Evolutionary conservation across 1,140 invertebrate genomes (phyloP).

Genomic region (Cheumatopsyche charites): DNA sequence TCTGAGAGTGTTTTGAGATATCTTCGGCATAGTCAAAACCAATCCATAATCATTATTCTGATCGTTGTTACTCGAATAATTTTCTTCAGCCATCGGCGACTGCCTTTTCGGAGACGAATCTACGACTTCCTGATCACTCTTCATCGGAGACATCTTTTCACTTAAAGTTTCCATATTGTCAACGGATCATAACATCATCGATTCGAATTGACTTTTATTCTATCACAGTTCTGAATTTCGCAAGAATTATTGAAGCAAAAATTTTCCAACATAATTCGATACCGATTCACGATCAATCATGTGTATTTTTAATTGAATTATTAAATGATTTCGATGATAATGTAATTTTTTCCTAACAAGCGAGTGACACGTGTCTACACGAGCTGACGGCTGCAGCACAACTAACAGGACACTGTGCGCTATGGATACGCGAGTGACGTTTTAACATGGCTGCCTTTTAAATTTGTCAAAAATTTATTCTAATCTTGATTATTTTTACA

Average conservation of each 20-base stretch:
- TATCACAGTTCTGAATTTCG: no score
- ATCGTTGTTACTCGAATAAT: background rate
- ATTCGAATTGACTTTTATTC: no score
- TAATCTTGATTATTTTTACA: no score
- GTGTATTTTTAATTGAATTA: background rate
- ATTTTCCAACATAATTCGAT: no score
- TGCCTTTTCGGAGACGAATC: background rate
- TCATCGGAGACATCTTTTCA: constrained; percentile 24
- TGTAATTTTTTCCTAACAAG: background rate
- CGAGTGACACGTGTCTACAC: background rate
- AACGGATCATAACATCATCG: background rate
- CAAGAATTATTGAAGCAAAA: no score
- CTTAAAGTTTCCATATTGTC: constrained; percentile 21
- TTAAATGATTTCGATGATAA: background rate
- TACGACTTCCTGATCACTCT: background rate
- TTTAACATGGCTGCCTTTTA: constrained; percentile 22
- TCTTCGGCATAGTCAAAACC: constrained; percentile 24
- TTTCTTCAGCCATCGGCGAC: constrained; percentile 15
- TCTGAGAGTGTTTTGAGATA: constrained; percentile 24
- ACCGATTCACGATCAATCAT: background rate
- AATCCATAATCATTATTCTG: constrained; percentile 21
- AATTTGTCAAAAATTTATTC: no score
- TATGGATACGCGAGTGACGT: constrained; percentile 16
- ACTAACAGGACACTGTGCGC: constrained; percentile 1
- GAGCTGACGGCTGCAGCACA: constrained; percentile 22